A percentile compares a stretch with the other conserved stretches of the same genome.
phyloP scores from a whole-genome alignment of 2,113 vertebrate genomes.

The Amphilophus citrinellus region DNA sequence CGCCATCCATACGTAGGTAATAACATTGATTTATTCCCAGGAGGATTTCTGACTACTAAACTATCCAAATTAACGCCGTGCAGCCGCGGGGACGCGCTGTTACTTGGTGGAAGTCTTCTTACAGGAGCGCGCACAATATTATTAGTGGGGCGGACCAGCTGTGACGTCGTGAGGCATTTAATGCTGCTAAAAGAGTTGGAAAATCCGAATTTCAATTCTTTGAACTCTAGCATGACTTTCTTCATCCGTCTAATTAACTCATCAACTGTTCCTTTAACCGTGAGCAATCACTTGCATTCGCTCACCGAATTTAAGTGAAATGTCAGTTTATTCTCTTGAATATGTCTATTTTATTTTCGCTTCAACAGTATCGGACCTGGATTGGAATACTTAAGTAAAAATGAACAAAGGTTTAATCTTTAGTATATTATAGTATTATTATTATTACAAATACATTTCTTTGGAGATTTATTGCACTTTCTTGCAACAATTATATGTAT shows the following conservation, averaged over 20 bases:
- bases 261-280: rapidly evolving
- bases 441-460: background rate
- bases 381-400: background rate
- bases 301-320: background rate
- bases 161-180: conserved; percentile 55
- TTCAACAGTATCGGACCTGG: background rate
- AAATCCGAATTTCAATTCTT: background rate
- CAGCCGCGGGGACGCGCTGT: conserved; percentile 69
- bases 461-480: background rate
- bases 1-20: background rate
- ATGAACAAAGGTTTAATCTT: background rate
- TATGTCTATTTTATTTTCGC: background rate
- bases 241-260: background rate
- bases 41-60: conserved; percentile 49
- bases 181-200: background rate
- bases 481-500: background rate
- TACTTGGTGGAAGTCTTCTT: conserved; percentile 59
- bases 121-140: conserved; percentile 50
- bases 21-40: conserved; percentile 9
- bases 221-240: background rate
- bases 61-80: conserved; percentile 51
- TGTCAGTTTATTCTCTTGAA: background rate
- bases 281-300: background rate
- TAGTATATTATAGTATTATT: background rate
- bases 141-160: conserved; percentile 30